Percentiles rank a stretch among this genome's conserved stretches.
Evolutionary conservation across 2,888 invertebrate genomes (phyloP).

Genomic region (Agrotis puta): DNA sequence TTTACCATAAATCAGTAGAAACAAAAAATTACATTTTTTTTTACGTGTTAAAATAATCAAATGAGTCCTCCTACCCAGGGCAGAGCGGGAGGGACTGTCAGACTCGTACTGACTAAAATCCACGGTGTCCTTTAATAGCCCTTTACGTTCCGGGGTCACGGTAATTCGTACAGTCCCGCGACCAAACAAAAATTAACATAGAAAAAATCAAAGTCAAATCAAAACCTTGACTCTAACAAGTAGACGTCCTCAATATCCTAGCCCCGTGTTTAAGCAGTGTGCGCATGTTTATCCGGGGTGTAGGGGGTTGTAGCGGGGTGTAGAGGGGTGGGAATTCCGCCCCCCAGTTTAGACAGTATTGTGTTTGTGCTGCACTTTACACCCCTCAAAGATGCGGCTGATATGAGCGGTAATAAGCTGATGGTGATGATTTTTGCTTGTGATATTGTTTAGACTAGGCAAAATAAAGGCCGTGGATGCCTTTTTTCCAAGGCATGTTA

Average conservation of each 20-base stretch:
- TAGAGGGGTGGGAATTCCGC: conserved; percentile 16
- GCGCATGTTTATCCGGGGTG: conserved; percentile 52
- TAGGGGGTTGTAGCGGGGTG: conserved; percentile 24
- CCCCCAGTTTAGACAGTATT: conserved; percentile 62
- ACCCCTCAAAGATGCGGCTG: conserved; percentile 44
- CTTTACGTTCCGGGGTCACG: too few relatives aligned
- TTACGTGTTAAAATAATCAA: too few relatives aligned
- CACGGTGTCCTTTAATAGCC: too few relatives aligned
- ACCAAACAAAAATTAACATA: background rate
- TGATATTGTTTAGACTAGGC: conserved; percentile 6
- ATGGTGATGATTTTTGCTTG: conserved; percentile 25
- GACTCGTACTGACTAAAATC: too few relatives aligned
- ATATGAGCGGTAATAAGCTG: conserved; percentile 54
- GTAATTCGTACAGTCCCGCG: too few relatives aligned
- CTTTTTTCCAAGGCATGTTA: too few relatives aligned
- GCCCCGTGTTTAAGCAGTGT: conserved; percentile 18
- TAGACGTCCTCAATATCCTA: conserved; percentile 49
- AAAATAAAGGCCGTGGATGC: too few relatives aligned
- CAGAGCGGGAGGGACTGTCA: too few relatives aligned
- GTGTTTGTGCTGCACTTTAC: conserved; percentile 64
- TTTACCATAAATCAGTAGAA: background rate
- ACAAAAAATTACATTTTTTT: background rate
- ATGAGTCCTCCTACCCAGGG: too few relatives aligned
- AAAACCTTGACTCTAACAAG: conserved; percentile 22
- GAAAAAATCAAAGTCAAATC: conserved; percentile 7